These are phyloP conservation scores for Phylloscopus collybita DNA, from an alignment of 2,797 vertebrate species.

Conservation along the genomic window DNA sequence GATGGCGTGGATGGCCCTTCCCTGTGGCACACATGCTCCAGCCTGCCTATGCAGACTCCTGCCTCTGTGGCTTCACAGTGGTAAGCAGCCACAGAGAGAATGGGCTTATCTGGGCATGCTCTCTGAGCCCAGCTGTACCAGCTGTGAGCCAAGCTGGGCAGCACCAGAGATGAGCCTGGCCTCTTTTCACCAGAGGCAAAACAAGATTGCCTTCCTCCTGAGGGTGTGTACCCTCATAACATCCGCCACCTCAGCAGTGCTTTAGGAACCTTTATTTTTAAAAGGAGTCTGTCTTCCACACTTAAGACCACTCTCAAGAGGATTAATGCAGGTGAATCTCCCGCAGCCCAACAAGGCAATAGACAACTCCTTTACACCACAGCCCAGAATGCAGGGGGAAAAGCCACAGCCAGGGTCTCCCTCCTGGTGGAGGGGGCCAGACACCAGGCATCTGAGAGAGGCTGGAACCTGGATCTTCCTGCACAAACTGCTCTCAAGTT, in stretches of 20 bases:
- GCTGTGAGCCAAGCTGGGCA: rapidly evolving
- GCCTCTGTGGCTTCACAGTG: not conserved
- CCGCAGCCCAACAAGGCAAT: not conserved
- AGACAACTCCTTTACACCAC: not conserved
- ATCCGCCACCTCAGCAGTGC: not conserved
- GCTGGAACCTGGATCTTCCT: constrained; percentile 13
- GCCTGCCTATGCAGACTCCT: not conserved
- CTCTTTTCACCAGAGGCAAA: not conserved
- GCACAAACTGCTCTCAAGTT: constrained; percentile 15
- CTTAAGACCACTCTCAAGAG: not conserved
- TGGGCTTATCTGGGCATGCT: not conserved
- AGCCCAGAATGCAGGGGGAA: not conserved
- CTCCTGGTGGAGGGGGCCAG: not conserved
- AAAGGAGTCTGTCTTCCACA: not conserved
- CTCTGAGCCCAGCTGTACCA: not conserved
- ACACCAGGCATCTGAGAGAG: not conserved
- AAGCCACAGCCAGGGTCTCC: not conserved
- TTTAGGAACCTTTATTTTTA: constrained; percentile 41
- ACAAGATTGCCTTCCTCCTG: not conserved
- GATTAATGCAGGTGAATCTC: not conserved
- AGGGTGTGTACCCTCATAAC: not conserved
- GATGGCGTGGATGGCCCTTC: not conserved
- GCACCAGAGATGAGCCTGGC: not conserved
- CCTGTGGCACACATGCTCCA: not conserved
- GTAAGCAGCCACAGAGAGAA: not conserved